Base-by-base conservation (phyloP, 2,113 vertebrate genomes). In the Oreocharis arfaki region DNA sequence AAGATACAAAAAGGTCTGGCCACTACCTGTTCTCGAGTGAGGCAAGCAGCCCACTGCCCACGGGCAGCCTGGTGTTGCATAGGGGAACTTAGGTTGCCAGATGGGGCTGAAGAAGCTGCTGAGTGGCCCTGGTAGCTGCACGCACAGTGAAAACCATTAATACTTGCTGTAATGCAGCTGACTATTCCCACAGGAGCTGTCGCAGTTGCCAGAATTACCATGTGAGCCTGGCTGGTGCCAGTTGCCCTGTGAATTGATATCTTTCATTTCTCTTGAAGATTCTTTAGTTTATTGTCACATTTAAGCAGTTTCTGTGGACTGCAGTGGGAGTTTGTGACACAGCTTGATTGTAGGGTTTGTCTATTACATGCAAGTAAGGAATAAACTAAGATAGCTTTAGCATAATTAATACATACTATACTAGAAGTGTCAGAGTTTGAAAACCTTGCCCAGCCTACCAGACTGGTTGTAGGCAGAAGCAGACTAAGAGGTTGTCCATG, bases 11-110 rank as follows among this genome's bases (percentile, higher is more conserved):
- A 81, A 18, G 7, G 3, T 59, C 49, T 75, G 69, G 28, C 28
- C 17, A 12, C 47, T 67, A 3, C 16, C 16, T 56, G 47, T 24
- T 59, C 27, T 63, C 1, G 0, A 32, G 28, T 63, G 44, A 47
- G 30, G 13, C 37, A 65, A 81, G 41, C 16, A 81, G 19, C 32
- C 49, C 33, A 8, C 33, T 64, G 60, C 44, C 35, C 33, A 20
- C 0, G 0, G 39, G 22, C 70, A 82, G 65, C n/a, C 77, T 59
- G 49, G 12, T 81, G 26, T 37, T 77, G 4, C 1, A 0, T 11
- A n/a, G 27, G n/a, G 27, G 22, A 77, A 18, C 6, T 76, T 23
- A 23, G 35, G 67, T 32, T 67, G 78, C 24, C 60, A 21, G 22
- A 19, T 32, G 15, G 28, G 20, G 17, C 11, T 47, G 23, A 32